Evolutionary conservation across 2,888 invertebrate species (phyloP).

Genomic region (Uloborus plumipes): DNA sequence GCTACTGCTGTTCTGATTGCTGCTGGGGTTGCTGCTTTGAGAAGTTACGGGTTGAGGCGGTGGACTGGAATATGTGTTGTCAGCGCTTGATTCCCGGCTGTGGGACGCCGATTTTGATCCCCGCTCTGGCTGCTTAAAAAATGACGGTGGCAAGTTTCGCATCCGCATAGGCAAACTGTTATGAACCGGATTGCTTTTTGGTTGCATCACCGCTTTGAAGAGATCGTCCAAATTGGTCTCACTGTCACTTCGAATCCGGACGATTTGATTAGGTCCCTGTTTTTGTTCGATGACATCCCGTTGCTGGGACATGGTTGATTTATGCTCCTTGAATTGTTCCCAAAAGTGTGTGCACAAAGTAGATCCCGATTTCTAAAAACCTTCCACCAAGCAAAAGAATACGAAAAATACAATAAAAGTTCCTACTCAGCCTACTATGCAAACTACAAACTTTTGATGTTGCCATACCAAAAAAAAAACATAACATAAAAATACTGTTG

Average conservation of each 20-base stretch:
- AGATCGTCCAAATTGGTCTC: slow-evolving; percentile 95
- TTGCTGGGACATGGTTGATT: slow-evolving; percentile 57
- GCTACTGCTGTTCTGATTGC: not conserved
- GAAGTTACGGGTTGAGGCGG: slow-evolving; percentile 66
- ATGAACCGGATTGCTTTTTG: slow-evolving; percentile 83
- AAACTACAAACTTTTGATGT: no score
- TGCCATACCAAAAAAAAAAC: no score
- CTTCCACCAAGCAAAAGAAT: no score
- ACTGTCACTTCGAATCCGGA: slow-evolving; percentile 94
- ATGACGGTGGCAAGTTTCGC: slow-evolving; percentile 96
- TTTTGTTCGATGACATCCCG: slow-evolving; percentile 67
- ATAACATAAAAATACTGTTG: no score
- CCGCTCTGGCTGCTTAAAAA: slow-evolving; percentile 95
- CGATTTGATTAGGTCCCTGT: slow-evolving; percentile 73
- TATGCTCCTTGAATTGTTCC: no score
- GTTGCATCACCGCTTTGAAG: slow-evolving; percentile 90
- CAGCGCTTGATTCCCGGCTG: slow-evolving; percentile 93
- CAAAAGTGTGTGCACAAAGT: no score
- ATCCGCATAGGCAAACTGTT: slow-evolving; percentile 94
- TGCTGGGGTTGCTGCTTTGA: not conserved
- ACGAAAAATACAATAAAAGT: no score
- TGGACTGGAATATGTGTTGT: slow-evolving; percentile 71
- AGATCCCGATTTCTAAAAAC: no score
- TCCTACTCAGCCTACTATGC: no score
- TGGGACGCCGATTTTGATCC: slow-evolving; percentile 92